Evolutionary conservation across 2,113 vertebrate species (phyloP), one percentile per base, ranked within the genome.

Genomic region (Erythrocebus patas): DNA sequence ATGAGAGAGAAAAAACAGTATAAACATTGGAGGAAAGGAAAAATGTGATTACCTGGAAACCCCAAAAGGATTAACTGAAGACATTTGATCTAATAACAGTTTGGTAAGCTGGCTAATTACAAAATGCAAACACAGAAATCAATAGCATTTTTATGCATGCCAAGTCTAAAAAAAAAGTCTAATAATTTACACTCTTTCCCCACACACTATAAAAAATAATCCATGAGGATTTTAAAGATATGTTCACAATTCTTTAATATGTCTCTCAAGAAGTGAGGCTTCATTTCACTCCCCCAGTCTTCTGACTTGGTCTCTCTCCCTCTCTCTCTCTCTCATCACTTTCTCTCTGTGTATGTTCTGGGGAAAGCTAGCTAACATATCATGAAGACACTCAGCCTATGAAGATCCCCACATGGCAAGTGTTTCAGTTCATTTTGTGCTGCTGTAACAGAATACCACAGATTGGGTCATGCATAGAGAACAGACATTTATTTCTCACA

Each of bases 71-170:
- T 84, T 88, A 61, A 84, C 48, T 66, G 16, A 88, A 88, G 93
- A 80, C n/a, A 50, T 88, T 76, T 78, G 30, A 32, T 43, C 55
- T 91, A 91, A 40, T 50, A 70, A 79, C 48, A 87, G n/a, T 87
- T 96, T 66, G 89, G 86, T 72, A 61, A 80, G 10, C 35, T 81
- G 64, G 55, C 13, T 91, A 76, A 91, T 75, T 82, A 95, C 35
- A 94, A 75, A 89, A 89, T 96, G 20, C n/a, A 91, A 83, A 92
- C 57, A 40, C 52, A 57, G 59, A 93, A 87, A 93, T 90, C 59
- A 82, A 45, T 73, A 91, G 22, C 43, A 48, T 86, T 68, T 17
- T 18, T 83, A 8, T 27, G 18, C 55, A 61, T 61, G 40, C 27
- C 32, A 95, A 90, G 25, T 35, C 59, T 72, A 27, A 48, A 50